Base-by-base conservation (phyloP, 53 echinoderm and acorn worm genomes). In the Holothuria scabra region DNA sequence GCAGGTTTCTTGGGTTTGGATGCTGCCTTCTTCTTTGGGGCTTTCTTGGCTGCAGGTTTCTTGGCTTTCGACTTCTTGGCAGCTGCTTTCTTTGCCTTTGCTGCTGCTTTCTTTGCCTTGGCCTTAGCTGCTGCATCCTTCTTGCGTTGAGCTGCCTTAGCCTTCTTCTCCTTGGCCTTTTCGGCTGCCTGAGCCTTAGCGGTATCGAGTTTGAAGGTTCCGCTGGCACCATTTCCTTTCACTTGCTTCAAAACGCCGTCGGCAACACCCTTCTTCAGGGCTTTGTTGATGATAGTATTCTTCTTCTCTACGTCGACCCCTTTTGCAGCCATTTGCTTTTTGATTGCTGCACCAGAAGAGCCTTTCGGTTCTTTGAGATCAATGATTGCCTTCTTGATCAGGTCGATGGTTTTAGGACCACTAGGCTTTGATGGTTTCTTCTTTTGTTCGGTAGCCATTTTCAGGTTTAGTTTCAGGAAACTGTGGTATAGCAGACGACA, bases 211-310 rank as follows among this genome's bases (percentile, higher is more conserved):
- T 83, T 94, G 92, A 94, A 94, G 2, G 85, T 89, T 19, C 94
- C 94, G 19, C 87, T 84, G 56, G 94, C 94, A 32, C 94, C 92
- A 59, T 66, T 91, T 41, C 94, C 94, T 58, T 91, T 91, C 68
- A 82, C 76, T 66, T 92, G 94, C 71, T 65, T 59, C 26, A 94
- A 85, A 24, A 75, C 38, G 1, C 92, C 92, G 29, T 83, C 89
- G 64, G 87, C 81, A 12, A 94, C 94, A 44, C 94, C 90, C 28
- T 71, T 21, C 71, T 70, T 85, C 41, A 94, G 76, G n/a, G n/a
- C n/a, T n/a, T n/a, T n/a, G n/a, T n/a, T n/a, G n/a, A n/a, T n/a
- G n/a, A n/a, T 20, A 91, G 35, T 35, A 6, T 35, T 91, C 33
- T 76, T 65, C 35, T 87, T 92, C 67, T 92, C 84, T 80, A 74